A percentile compares a stretch with the other conserved stretches of the same genome.
Conservation (phyloP, 2,113 vertebrate genomes). For the Melanerpes formicivorus region DNA sequence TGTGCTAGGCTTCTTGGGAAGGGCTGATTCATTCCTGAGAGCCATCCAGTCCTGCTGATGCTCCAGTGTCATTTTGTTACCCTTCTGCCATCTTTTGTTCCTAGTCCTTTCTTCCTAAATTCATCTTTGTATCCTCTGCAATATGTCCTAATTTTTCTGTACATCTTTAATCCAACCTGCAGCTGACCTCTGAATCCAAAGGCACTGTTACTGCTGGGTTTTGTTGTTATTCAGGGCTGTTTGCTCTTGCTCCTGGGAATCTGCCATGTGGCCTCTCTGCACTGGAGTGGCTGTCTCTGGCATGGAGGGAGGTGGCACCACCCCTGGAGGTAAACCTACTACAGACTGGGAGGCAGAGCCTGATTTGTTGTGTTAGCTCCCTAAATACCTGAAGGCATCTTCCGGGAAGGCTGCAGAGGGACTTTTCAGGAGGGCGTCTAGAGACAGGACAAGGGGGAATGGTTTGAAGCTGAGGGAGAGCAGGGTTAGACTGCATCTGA, state of each 20-base stretch:
- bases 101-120: not conserved
- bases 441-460: no score
- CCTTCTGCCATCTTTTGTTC: not conserved
- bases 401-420: no score
- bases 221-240: not conserved
- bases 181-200: not conserved
- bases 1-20: not conserved
- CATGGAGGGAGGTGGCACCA: not conserved
- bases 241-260: not conserved
- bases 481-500: no score
- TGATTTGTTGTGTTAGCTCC: not conserved
- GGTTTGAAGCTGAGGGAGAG: no score
- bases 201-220: not conserved
- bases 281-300: not conserved
- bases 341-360: not conserved
- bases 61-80: not conserved
- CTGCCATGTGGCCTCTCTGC: fast-evolving
- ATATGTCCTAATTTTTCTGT: not conserved
- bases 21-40: not conserved
- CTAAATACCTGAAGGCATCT: not conserved
- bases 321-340: not conserved
- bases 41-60: not conserved
- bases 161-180: not conserved
- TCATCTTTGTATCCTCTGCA: not conserved
- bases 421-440: no score